Base-by-base conservation (phyloP, 1,140 invertebrate species). In the Sycobia sp. region DNA sequence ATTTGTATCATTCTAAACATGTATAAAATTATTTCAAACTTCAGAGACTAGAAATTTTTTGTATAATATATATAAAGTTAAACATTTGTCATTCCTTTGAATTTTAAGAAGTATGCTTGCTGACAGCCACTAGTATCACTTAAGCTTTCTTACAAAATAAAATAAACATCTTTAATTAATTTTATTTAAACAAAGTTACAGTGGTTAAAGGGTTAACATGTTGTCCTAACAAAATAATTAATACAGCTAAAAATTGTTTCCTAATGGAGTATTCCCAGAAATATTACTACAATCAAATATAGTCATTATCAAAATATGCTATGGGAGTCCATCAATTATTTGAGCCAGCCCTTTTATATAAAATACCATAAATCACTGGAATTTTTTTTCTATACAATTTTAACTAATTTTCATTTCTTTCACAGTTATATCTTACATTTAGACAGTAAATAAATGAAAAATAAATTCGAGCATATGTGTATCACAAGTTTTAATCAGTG, bases 401-500 rank as follows among this genome's bases (percentile, higher is more conserved):
- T 18, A 20, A 54, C 29, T 62, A 62, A 55, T 49, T 38, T 38
- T 57, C 22, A n/a, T 54, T 65, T 63, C 36, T 34, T 68, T 70
- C 55, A n/a, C n/a, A n/a, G n/a, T n/a, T 61, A 63, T 67, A 66
- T 39, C 56, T 69, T 70, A 72, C 22, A 67, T 47, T 66, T 65
- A 67, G 50, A 67, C 66, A 68, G 67, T 63, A 57, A 50, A 25
- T 49, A 43, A 56, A 62, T 32, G 61, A 47, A 70, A 67, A 64
- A 63, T 66, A 41, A 46, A 65, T 63, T 70, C 67, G 67, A 69
- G 67, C 69, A 65, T 69, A 68, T 65, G 65, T 43, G 67, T 72
- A 72, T 72, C 69, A 72, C 71, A 72, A 70, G 68, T 71, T 71
- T 68, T 63, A 63, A 72, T 70, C 46, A 56, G 38, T 69, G 67